Conservation (phyloP, 2,888 invertebrate species). For the Agrochola lota region DNA sequence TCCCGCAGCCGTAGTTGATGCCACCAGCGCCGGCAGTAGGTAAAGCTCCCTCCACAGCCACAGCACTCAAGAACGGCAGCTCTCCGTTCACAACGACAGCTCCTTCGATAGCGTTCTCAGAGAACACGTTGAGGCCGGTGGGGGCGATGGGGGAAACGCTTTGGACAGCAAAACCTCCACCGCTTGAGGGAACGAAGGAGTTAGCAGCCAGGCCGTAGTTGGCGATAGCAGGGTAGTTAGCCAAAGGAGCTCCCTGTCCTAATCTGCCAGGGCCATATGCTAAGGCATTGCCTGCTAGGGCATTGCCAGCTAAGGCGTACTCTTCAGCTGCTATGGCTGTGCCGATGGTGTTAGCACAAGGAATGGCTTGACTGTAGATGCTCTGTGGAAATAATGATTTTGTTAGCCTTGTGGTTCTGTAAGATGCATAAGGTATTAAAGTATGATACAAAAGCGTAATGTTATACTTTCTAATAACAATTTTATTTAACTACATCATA, state of each 20-base stretch:
- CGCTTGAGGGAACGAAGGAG: constrained; percentile 53
- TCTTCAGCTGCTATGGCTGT: constrained; percentile 49
- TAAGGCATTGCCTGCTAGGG: constrained; percentile 13
- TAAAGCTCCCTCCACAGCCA: constrained; percentile 66
- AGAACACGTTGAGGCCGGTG: constrained; percentile 69
- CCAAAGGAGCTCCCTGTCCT: constrained; percentile 7
- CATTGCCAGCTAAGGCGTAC: constrained; percentile 19
- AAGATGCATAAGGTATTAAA: too few relatives aligned
- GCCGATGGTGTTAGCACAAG: constrained; percentile 29
- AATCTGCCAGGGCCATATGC: constrained; percentile 34
- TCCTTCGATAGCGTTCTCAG: constrained; percentile 71
- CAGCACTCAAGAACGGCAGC: constrained; percentile 68
- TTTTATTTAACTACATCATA: too few relatives aligned
- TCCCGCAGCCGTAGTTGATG: constrained; percentile 75
- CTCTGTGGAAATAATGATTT: constrained; percentile 25
- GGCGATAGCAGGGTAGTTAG: constrained; percentile 22
- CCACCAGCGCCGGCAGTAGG: constrained; percentile 72
- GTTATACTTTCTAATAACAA: too few relatives aligned
- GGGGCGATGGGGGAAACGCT: constrained; percentile 73
- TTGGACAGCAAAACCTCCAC: constrained; percentile 67
- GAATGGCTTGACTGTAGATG: constrained; percentile 41
- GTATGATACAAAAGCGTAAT: too few relatives aligned
- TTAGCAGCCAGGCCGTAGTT: constrained; percentile 41
- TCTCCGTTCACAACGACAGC: constrained; percentile 64
- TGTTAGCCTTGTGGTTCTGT: neutral